Base-by-base conservation (phyloP, 2,888 invertebrate genomes). In the Saturnia pavonia region DNA sequence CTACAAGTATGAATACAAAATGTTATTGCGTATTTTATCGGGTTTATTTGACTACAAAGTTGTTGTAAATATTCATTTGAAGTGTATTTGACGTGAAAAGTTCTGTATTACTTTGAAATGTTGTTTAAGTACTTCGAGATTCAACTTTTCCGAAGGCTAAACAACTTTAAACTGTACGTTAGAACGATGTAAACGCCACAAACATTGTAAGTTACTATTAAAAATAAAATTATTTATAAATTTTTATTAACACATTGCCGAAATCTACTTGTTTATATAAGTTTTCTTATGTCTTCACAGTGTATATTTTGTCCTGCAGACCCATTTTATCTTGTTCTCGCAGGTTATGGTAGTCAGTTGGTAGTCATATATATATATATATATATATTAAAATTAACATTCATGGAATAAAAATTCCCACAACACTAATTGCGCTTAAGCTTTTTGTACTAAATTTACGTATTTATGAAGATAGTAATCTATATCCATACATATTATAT, bases 31-130 rank as follows among this genome's bases (percentile, higher is more conserved):
- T 63, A 63, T 34, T 19, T 14, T 14, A 34, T n/a, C 19, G 34
- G 34, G 40, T 57, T 57, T 57, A 63, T 27, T 19, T 63, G 63
- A 63, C 63, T 63, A 63, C 63, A 63, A 63, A 63, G 27, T 34
- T 63, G 63, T 19, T 63, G 16, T 34, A 19, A 63, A 63, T 19
- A 16, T 40, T 40, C 19, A 34, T 63, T 63, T 63, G 63, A 63
- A 63, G 40, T 63, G n/a, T 34, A 16, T 25, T 27, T 27, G 60
- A 60, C 27, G 63, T 63, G 14, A 34, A 6, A 27, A 63, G 40
- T 63, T 63, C 40, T 16, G 34, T 63, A 27, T 63, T 63, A 19
- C 34, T 63, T 63, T 27, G 57, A 63, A 63, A 27, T 63, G 7
- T 63, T 63, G 34, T 63, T 6, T 40, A 63, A 63, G 14, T 19